Conservation (phyloP, 2,113 vertebrate genomes). For the Jacana jacana region DNA sequence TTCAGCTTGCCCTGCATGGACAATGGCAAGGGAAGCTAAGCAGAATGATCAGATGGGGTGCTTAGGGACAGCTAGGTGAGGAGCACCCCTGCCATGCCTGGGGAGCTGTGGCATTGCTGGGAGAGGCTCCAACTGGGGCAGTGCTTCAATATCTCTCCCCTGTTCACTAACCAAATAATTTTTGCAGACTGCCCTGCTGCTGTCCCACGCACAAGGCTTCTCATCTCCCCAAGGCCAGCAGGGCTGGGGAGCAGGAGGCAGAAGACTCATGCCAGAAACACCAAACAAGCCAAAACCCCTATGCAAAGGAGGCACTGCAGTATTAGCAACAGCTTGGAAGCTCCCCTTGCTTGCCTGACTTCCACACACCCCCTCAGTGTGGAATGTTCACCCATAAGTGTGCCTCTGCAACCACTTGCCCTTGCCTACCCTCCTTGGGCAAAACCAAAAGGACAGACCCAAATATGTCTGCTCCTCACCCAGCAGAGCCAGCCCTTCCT, state of each 20-base stretch:
- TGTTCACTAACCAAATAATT: background rate
- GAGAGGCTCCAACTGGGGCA: background rate
- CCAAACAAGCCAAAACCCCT: background rate
- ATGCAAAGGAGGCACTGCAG: too few species aligned
- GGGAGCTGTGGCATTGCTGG: background rate
- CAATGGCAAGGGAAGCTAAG: background rate
- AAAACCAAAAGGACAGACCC: background rate
- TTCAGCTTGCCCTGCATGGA: background rate
- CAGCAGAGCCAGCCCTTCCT: background rate
- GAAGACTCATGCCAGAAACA: background rate
- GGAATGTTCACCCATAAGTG: accelerated
- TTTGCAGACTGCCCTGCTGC: background rate
- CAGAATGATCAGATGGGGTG: background rate
- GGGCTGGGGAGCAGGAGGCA: background rate
- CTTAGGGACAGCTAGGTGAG: background rate
- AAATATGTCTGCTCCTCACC: accelerated
- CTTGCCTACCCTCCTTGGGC: background rate
- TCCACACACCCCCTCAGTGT: background rate
- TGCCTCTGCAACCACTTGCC: background rate
- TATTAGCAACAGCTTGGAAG: background rate
- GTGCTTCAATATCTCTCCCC: background rate
- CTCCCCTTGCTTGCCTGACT: background rate
- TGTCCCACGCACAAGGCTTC: background rate
- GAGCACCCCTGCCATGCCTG: background rate
- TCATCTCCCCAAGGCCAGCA: accelerated